These are phyloP conservation scores for Chrysotoxum bicinctum DNA, from an alignment of 2,888 invertebrate genomes.

Conservation along the genomic window DNA sequence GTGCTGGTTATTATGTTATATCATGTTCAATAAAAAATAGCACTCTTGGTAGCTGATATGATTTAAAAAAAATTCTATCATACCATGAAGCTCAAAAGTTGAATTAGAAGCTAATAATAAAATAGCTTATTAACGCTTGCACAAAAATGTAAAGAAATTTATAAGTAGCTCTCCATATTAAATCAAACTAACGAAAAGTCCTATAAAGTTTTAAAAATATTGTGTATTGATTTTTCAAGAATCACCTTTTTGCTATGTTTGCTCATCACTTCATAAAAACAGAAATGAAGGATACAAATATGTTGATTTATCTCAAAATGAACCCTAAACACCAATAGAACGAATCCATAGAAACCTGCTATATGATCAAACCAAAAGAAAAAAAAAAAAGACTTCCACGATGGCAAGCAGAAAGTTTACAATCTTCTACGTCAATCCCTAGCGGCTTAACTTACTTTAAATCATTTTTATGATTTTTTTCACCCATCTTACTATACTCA, in stretches of 20 bases:
- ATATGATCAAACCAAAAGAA: neutral
- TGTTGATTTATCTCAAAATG: neutral
- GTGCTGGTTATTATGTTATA: too few species aligned
- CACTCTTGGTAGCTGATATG: too few species aligned
- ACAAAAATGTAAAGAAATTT: too few species aligned
- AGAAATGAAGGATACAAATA: neutral
- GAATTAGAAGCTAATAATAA: too few species aligned
- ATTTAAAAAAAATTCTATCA: too few species aligned
- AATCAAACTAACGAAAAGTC: neutral
- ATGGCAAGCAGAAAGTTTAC: constrained; percentile 8
- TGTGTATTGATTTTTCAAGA: neutral
- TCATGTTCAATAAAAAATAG: too few species aligned
- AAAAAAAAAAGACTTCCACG: constrained; percentile 1
- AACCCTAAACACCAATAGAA: neutral
- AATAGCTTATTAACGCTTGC: too few species aligned
- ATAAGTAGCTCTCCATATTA: too few species aligned
- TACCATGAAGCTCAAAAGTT: too few species aligned
- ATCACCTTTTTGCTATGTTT: neutral
- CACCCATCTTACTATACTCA: neutral
- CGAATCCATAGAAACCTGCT: neutral
- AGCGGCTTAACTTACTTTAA: constrained; percentile 19
- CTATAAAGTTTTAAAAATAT: neutral
- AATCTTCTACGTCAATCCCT: constrained; percentile 19
- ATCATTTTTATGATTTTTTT: constrained; percentile 19
- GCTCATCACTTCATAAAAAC: constrained; percentile 11